Evolutionary conservation across 1,140 invertebrate genomes (phyloP).

Genomic region (Acyrthosiphon pisum): DNA sequence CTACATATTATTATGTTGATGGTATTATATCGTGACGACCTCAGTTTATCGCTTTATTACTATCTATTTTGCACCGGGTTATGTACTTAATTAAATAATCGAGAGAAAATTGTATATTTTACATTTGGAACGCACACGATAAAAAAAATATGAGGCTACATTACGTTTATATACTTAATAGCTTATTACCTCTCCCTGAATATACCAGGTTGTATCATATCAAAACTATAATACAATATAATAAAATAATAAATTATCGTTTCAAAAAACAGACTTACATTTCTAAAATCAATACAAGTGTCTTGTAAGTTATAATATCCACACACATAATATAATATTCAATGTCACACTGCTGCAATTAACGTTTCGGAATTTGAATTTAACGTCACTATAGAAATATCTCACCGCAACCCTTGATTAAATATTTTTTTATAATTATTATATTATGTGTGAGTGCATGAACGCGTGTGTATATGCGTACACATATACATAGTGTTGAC

Average conservation of each 20-base stretch:
- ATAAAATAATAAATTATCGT: not conserved
- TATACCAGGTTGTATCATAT: not conserved
- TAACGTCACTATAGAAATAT: not conserved
- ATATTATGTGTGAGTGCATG: not conserved
- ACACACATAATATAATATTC: conserved; percentile 6
- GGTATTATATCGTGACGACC: conserved; percentile 41
- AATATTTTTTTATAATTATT: conserved; percentile 31
- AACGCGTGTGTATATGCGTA: not conserved
- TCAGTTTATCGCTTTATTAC: conserved; percentile 41
- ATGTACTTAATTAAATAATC: conserved; percentile 54
- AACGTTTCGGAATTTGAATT: not conserved
- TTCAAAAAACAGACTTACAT: not conserved
- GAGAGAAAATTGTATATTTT: conserved; percentile 31
- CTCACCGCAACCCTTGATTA: not conserved
- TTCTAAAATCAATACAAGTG: not conserved
- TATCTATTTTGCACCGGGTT: conserved; percentile 52
- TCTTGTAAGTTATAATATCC: not conserved
- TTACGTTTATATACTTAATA: not conserved
- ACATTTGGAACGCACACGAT: not conserved
- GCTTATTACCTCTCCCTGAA: not conserved
- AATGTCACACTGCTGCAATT: not conserved
- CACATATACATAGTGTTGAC: conserved; percentile 31
- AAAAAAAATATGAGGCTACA: conserved; percentile 4
- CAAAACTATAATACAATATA: not conserved
- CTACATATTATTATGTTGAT: conserved; percentile 32